Evolutionary conservation across 2,797 vertebrate species (phyloP).

Genomic region (Chlorospingus flavigularis): DNA sequence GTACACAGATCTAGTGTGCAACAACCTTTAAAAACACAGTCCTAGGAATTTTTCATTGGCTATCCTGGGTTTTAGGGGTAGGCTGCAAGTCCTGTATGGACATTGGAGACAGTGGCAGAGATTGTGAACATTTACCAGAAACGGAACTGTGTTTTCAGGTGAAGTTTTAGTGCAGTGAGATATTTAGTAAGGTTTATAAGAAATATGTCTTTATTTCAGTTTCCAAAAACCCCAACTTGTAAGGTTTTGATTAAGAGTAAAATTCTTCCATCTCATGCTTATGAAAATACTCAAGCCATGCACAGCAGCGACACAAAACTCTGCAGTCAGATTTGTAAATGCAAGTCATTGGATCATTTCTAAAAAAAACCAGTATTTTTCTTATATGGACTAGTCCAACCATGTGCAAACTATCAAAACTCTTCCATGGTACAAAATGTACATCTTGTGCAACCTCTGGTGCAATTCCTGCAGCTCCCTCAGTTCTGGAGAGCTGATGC

Average conservation of each 20-base stretch:
- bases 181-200: background rate
- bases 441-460: background rate
- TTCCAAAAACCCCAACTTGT: accelerated
- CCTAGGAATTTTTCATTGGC: background rate
- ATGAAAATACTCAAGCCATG: background rate
- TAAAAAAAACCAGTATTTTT: background rate
- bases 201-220: background rate
- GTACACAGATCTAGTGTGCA: background rate
- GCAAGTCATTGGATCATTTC: background rate
- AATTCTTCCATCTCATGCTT: background rate
- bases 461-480: background rate
- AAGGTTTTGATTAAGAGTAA: background rate
- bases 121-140: background rate
- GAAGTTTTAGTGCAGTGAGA: background rate
- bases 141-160: background rate
- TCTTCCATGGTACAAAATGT: background rate
- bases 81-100: background rate
- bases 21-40: background rate
- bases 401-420: no score
- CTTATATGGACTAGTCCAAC: background rate
- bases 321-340: background rate
- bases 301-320: background rate
- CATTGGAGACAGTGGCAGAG: background rate
- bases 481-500: background rate
- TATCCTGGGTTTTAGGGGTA: background rate